Evolutionary conservation across 2,113 vertebrate genomes (phyloP).

Genomic region (Dissostichus mawsoni): DNA sequence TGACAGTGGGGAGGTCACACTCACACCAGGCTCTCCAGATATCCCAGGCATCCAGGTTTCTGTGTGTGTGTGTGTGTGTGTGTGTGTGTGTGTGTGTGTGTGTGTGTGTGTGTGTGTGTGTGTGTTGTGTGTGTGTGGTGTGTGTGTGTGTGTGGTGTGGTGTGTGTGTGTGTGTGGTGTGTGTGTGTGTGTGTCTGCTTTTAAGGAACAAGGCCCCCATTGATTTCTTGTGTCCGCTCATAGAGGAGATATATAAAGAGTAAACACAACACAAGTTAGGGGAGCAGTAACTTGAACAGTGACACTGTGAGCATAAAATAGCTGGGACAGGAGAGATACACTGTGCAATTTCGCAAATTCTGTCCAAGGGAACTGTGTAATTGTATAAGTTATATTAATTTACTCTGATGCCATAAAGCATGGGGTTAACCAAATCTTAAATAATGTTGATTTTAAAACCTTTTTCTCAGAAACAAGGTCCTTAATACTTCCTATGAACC

Average conservation of each 20-base stretch:
- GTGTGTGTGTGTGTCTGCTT: slow-evolving; percentile 7
- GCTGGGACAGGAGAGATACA: not conserved
- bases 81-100: slow-evolving; percentile 11
- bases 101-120: slow-evolving; percentile 8
- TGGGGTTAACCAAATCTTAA: no score
- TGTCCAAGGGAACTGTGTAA: no score
- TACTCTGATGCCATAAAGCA: no score
- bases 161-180: slow-evolving; percentile 2
- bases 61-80: slow-evolving; percentile 16
- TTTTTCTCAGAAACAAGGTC: no score
- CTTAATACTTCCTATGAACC: no score
- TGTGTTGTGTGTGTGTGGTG: slow-evolving; percentile 22
- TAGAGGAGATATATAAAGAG: slow-evolving; percentile 19
- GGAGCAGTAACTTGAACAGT: slow-evolving; percentile 9
- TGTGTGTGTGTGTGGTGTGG: slow-evolving; percentile 3
- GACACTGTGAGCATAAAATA: slow-evolving; percentile 12
- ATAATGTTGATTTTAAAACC: no score
- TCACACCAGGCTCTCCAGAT: slow-evolving; percentile 59
- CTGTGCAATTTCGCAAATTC: not conserved
- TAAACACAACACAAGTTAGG: slow-evolving; percentile 16
- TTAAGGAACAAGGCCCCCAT: slow-evolving; percentile 18
- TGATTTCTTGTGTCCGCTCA: not conserved
- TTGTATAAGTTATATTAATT: not conserved
- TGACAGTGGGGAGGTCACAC: slow-evolving; percentile 40
- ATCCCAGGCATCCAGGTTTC: slow-evolving; percentile 57